These are phyloP conservation scores for Eulemur mongoz DNA, from an alignment of 2,797 vertebrate species.

Conservation along the genomic window DNA sequence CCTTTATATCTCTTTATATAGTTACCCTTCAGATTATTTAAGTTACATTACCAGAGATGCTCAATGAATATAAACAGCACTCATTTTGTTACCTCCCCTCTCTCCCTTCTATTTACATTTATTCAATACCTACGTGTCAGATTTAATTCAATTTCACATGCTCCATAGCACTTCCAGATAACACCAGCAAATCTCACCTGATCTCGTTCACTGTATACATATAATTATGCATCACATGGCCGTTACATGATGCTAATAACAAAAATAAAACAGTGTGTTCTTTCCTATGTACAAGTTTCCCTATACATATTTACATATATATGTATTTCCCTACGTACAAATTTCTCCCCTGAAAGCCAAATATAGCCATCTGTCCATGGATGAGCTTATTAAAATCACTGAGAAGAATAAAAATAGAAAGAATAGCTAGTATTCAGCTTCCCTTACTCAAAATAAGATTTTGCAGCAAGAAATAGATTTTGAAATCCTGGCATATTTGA, in stretches of 20 bases:
- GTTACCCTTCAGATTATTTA: neutral
- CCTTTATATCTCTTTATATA: neutral
- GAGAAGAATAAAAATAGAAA: neutral
- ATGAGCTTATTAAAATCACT: neutral
- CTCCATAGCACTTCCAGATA: neutral
- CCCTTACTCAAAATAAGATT: slow-evolving; percentile 16
- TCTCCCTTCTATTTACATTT: neutral
- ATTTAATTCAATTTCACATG: slow-evolving; percentile 21
- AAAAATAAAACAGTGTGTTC: neutral
- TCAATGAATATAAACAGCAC: neutral
- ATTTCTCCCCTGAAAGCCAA: neutral
- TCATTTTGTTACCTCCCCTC: neutral
- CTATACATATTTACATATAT: neutral
- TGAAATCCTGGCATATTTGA: slow-evolving; percentile 1
- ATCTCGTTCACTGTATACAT: neutral
- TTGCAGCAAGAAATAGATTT: neutral
- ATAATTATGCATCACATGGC: neutral
- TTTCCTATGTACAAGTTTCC: neutral
- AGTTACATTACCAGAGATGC: neutral
- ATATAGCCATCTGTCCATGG: neutral
- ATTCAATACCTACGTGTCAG: neutral
- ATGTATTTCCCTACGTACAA: neutral
- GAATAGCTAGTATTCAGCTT: neutral
- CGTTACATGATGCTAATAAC: neutral
- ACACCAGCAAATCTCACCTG: neutral